These are phyloP conservation scores for Erinaceus europaeus DNA, from an alignment of 2,113 vertebrate genomes.

Conservation along the genomic window DNA sequence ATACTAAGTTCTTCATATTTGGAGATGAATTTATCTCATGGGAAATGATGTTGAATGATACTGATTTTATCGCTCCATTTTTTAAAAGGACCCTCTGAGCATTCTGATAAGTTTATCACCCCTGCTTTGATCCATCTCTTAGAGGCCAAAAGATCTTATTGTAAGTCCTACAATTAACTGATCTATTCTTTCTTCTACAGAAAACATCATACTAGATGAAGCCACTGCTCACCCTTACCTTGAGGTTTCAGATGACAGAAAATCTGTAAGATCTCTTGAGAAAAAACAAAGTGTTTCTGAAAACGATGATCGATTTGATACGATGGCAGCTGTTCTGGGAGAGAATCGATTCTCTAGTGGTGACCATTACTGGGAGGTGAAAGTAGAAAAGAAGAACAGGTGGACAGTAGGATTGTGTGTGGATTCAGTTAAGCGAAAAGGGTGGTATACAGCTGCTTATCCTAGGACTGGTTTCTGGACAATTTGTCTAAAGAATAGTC, in stretches of 20 bases:
- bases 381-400: constrained; percentile 76
- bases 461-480: constrained; percentile 81
- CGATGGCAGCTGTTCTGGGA: background rate
- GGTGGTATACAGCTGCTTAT: constrained; percentile 67
- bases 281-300: background rate
- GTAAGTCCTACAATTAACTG: background rate
- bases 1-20: background rate
- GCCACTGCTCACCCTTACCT: background rate
- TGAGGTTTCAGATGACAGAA: background rate
- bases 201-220: background rate
- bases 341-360: background rate
- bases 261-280: background rate
- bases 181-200: background rate
- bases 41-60: background rate
- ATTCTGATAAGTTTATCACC: background rate
- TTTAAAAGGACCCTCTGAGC: background rate
- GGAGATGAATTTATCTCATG: background rate
- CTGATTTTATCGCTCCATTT: background rate
- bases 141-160: background rate
- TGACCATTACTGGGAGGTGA: constrained; percentile 21
- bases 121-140: background rate
- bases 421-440: constrained; percentile 75
- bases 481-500: constrained; percentile 75
- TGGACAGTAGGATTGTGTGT: constrained; percentile 82
- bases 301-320: background rate